These are phyloP conservation scores for Coregonus clupeaformis DNA, from an alignment of 2,113 vertebrate genomes.

Conservation along the genomic window DNA sequence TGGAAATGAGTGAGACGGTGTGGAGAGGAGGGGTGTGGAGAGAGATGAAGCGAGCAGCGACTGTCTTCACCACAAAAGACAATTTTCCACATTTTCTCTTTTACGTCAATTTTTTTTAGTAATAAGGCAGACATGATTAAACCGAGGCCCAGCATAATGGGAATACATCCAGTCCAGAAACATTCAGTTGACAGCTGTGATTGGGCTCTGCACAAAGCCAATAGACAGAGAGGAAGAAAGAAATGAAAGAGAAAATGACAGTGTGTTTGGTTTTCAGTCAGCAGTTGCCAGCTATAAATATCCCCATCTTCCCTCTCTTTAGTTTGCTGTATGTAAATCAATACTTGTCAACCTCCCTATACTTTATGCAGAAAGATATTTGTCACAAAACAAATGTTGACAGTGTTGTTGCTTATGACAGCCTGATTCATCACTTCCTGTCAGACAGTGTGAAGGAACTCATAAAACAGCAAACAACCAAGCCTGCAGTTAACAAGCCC, in stretches of 20 bases:
- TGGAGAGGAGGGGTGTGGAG: constrained; percentile 18
- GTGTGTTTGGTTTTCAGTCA: neutral
- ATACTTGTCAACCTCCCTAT: too few relatives aligned
- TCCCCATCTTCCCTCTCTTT: neutral
- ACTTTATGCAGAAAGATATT: neutral
- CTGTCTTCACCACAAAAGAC: constrained; percentile 21
- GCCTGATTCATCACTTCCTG: constrained; percentile 24
- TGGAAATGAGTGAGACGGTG: constrained; percentile 58
- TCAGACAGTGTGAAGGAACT: constrained; percentile 25
- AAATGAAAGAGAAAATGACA: neutral
- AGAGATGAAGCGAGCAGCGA: constrained; percentile 33
- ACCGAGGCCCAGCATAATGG: constrained; percentile 1
- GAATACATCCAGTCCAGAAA: neutral
- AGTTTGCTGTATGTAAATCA: too few relatives aligned
- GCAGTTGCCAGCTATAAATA: neutral
- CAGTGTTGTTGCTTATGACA: constrained; percentile 19
- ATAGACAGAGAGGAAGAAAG: neutral
- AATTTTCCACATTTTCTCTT: neutral
- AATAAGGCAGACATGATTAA: constrained; percentile 3
- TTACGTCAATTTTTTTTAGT: constrained; percentile 5
- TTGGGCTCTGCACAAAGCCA: neutral
- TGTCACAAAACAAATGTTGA: constrained; percentile 30
- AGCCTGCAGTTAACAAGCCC: constrained; percentile 55
- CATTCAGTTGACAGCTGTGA: neutral
- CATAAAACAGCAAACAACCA: constrained; percentile 44